Conservation (phyloP, 2,113 vertebrate species). For the Clarias batrachus region DNA sequence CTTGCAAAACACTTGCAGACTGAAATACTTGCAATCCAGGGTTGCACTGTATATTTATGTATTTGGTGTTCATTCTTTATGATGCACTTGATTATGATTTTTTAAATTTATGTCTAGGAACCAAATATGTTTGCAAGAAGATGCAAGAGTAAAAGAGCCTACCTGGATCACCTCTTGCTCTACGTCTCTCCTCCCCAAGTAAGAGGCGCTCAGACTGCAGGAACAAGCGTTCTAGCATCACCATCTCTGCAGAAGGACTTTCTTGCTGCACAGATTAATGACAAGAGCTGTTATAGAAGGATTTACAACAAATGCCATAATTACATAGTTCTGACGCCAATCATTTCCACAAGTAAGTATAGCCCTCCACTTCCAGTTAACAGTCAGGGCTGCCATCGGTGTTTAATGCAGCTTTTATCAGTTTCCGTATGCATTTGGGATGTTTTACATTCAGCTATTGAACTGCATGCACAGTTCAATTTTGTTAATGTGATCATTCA, state of each 20-base stretch:
- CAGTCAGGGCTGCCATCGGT: background rate
- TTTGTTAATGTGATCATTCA: background rate
- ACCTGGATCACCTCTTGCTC: conserved; percentile 75
- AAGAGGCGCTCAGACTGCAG: conserved; percentile 76
- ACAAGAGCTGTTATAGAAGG: background rate
- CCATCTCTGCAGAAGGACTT: conserved; percentile 80
- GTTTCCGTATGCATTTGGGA: background rate
- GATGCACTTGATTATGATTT: background rate
- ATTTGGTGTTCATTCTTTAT: background rate
- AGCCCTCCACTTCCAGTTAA: background rate
- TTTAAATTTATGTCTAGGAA: background rate
- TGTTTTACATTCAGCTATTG: background rate
- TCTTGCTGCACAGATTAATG: conserved; percentile 68
- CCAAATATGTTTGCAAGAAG: background rate
- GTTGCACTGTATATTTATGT: too few relatives aligned
- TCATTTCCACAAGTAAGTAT: background rate
- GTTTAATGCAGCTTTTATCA: background rate
- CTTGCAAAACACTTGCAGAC: too few relatives aligned
- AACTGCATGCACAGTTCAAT: background rate
- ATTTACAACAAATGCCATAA: background rate
- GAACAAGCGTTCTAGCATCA: conserved; percentile 80
- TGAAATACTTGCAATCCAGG: too few relatives aligned
- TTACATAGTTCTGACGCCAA: background rate
- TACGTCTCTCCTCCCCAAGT: conserved; percentile 70
- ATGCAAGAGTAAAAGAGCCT: conserved; percentile 34